Conservation (phyloP, 2,113 vertebrate species). For the Pseudopipra pipra region DNA sequence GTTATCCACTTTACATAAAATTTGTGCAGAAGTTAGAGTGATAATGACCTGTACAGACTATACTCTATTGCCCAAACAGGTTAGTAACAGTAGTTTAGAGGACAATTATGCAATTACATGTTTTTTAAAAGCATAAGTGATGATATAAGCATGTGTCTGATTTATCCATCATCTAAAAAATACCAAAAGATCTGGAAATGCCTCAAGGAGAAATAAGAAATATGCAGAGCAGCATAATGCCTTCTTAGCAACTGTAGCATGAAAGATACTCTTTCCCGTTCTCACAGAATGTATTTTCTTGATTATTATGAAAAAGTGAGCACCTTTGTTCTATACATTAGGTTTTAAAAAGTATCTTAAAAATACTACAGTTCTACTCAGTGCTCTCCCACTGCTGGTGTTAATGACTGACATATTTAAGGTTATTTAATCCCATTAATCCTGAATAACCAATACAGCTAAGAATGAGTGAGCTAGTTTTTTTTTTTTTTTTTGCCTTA, state of each 20-base stretch:
- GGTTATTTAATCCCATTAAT: neutral
- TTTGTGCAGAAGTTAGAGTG: slow-evolving; percentile 1
- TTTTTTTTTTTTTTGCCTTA: neutral
- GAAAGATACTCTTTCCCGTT: neutral
- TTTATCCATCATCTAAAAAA: slow-evolving; percentile 8
- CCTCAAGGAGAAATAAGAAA: neutral
- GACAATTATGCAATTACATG: slow-evolving; percentile 35
- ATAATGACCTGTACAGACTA: slow-evolving; percentile 39
- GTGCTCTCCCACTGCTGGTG: fast-evolving
- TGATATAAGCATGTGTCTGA: slow-evolving; percentile 27
- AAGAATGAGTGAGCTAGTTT: neutral
- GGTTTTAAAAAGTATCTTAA: neutral
- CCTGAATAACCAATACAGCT: neutral
- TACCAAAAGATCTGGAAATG: neutral
- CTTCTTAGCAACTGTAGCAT: neutral
- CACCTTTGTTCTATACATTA: neutral
- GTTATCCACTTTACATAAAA: neutral
- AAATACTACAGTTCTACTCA: neutral
- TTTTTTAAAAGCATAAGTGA: slow-evolving; percentile 48
- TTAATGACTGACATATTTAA: neutral
- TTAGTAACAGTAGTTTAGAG: slow-evolving; percentile 28
- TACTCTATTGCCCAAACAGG: slow-evolving; percentile 22
- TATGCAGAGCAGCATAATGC: neutral
- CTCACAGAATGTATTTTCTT: neutral
- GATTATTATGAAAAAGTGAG: neutral